Conservation (phyloP, 2,797 vertebrate species). For the Aselliscus stoliczkanus region DNA sequence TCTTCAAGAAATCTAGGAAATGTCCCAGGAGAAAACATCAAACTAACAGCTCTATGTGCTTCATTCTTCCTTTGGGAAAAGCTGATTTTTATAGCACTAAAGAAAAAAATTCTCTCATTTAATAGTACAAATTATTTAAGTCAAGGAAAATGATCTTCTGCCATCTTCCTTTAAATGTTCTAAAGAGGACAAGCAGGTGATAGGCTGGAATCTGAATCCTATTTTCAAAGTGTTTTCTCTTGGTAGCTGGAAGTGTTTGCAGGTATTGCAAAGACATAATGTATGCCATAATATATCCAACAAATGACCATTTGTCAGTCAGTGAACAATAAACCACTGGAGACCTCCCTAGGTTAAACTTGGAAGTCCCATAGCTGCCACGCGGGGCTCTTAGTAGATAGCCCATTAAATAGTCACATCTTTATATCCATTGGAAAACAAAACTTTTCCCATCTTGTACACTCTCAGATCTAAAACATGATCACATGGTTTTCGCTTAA, state of each 20-base stretch:
- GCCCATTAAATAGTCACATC: too few relatives aligned
- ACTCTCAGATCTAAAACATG: not conserved
- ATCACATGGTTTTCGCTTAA: not conserved
- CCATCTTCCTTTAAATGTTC: not conserved
- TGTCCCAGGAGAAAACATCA: not conserved
- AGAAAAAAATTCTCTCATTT: not conserved
- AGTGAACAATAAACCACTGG: not conserved
- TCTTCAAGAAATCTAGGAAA: not conserved
- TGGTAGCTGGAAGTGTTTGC: not conserved
- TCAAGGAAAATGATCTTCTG: not conserved
- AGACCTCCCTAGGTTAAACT: not conserved
- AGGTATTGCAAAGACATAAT: not conserved
- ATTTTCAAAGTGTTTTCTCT: not conserved
- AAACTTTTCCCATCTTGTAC: not conserved
- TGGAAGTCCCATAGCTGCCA: not conserved
- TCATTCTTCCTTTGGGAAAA: not conserved
- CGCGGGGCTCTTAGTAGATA: not conserved
- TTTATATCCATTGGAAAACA: not conserved
- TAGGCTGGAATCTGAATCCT: not conserved
- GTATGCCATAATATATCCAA: not conserved
- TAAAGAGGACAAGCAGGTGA: not conserved
- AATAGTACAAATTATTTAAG: not conserved
- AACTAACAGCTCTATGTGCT: not conserved
- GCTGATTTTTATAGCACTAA: not conserved
- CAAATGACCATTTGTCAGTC: not conserved